A percentile compares a stretch with the other conserved stretches of the same genome.
Evolutionary conservation across 2,113 vertebrate species (phyloP).

Genomic region (Dissostichus mawsoni): DNA sequence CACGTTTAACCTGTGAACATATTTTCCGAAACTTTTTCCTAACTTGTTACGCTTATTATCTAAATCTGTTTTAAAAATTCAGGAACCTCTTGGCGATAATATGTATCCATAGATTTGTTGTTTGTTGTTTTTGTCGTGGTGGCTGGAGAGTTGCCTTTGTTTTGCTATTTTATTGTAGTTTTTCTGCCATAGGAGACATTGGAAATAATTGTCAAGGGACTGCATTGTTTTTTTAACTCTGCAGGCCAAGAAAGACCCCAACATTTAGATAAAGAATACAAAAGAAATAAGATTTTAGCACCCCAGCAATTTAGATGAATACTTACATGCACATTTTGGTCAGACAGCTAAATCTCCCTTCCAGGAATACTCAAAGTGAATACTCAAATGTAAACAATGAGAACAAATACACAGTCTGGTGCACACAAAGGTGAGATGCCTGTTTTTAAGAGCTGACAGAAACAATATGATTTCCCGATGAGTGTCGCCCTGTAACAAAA

Average conservation of each 20-base stretch:
- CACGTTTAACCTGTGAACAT: not conserved
- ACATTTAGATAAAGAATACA: not conserved
- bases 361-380: not conserved
- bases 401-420: slow-evolving; percentile 1
- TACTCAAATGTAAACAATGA: not conserved
- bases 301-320: not conserved
- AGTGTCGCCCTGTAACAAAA: slow-evolving; percentile 62
- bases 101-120: slow-evolving; percentile 23
- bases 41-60: not conserved
- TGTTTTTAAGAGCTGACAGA: slow-evolving; percentile 44
- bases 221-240: slow-evolving; percentile 46
- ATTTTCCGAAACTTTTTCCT: not conserved
- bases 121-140: slow-evolving; percentile 42
- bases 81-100: slow-evolving; percentile 21
- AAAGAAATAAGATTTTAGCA: not conserved
- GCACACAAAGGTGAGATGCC: slow-evolving; percentile 51
- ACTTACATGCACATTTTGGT: slow-evolving; percentile 9
- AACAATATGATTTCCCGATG: slow-evolving; percentile 53
- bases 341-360: not conserved
- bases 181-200: slow-evolving; percentile 40
- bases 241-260: slow-evolving; percentile 16
- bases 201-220: slow-evolving; percentile 59
- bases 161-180: slow-evolving; percentile 2
- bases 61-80: slow-evolving; percentile 22
- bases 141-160: slow-evolving; percentile 40